Evolutionary conservation across 2,113 vertebrate species (phyloP).

Genomic region (Crotophaga sulcirostris): DNA sequence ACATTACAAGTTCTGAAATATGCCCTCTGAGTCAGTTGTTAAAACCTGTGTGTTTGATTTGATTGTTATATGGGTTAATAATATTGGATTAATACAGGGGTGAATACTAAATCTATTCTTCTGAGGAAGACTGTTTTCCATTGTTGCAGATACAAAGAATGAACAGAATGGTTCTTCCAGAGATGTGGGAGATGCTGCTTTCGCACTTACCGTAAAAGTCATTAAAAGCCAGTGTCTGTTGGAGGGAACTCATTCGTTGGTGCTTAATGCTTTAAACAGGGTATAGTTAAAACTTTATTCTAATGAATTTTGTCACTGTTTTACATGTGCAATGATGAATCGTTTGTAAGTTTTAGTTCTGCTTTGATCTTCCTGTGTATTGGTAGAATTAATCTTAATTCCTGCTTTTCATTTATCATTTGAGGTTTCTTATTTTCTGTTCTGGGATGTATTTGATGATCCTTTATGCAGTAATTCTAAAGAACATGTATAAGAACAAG

Average conservation of each 20-base stretch:
- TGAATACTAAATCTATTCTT: background rate
- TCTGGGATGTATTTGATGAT: background rate
- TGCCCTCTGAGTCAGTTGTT: background rate
- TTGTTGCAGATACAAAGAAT: constrained; percentile 59
- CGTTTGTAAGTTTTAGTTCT: background rate
- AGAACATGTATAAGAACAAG: background rate
- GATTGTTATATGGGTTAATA: background rate
- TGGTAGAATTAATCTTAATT: background rate
- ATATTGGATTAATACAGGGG: background rate
- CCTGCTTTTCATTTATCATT: background rate
- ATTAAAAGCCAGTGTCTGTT: constrained; percentile 89
- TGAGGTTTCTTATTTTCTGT: background rate
- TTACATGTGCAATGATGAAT: background rate
- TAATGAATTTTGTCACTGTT: background rate
- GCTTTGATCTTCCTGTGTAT: background rate
- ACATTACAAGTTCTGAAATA: background rate
- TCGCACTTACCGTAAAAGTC: constrained; percentile 78
- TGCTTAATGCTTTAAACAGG: constrained; percentile 89
- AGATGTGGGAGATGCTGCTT: constrained; percentile 77
- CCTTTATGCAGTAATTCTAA: background rate
- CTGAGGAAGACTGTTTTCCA: background rate
- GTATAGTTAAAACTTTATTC: constrained; percentile 71
- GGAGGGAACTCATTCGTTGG: constrained; percentile 85
- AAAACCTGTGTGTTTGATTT: background rate
- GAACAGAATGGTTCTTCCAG: constrained; percentile 20